Percentiles rank a stretch among this genome's conserved stretches.
phyloP scores from a whole-genome alignment of 2,797 vertebrate species.

The Galago senegalensis region DNA sequence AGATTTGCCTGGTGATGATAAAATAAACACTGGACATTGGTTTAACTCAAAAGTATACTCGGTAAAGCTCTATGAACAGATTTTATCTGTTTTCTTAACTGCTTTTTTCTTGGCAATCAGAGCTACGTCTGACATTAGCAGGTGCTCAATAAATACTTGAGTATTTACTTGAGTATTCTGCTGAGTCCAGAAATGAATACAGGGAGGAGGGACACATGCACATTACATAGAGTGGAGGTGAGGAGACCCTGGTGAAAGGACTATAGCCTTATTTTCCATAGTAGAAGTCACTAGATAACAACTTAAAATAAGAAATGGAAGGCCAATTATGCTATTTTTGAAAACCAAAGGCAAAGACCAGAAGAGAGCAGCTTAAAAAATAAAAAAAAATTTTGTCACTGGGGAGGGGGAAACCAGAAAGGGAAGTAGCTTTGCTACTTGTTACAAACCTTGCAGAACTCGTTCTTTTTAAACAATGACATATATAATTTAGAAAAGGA shows the following conservation, averaged over 20 bases:
- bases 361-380: background rate
- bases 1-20: background rate
- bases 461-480: background rate
- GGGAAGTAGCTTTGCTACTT: background rate
- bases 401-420: background rate
- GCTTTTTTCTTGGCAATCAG: background rate
- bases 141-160: background rate
- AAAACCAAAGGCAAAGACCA: background rate
- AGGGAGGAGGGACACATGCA: background rate
- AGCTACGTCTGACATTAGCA: background rate
- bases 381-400: background rate
- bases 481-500: conserved; percentile 2
- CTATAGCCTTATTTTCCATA: background rate
- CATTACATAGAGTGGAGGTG: background rate
- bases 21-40: background rate
- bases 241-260: background rate
- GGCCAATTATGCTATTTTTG: background rate
- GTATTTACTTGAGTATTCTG: background rate
- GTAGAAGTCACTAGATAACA: background rate
- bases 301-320: background rate
- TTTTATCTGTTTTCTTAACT: background rate
- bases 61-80: background rate
- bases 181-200: background rate
- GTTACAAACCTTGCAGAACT: background rate
- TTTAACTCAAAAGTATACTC: background rate